Base-by-base conservation (phyloP, 2,797 vertebrate genomes). In the Argyrosomus regius region DNA sequence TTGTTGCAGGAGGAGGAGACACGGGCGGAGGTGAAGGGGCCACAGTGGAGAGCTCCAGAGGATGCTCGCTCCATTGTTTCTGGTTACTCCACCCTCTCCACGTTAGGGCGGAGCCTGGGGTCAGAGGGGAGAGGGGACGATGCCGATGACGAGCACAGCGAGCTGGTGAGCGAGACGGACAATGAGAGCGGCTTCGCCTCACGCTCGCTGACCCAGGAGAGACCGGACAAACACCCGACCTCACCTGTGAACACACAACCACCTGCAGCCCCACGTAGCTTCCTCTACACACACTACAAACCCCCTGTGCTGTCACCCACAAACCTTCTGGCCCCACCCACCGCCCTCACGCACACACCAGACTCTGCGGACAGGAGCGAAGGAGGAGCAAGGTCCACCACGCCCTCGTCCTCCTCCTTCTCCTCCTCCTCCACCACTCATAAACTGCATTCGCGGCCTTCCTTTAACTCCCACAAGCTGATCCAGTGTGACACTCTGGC, bases 401-500 rank as follows among this genome's bases (percentile, higher is more conserved):
- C 95, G 2, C 91, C 95, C 9, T 95, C 95, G 0, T 94, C 94
- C 39, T 94, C 94, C 66, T 95, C 94, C 67, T 92, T 88, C 84
- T 85, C 90, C 77, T 93, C 95, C 45, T 94, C 95, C 70, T 92
- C 93, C 58, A 84, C 94, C n/a, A 70, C 91, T 3, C 95, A 96
- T 69, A 91, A 89, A 7, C 91, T 94, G 26, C 93, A 95, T 79
- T 82, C 91, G 73, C 92, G 94, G 65, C 94, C 96, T 0, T 97
- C 97, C 50, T 99, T 99, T 92, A 98, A 93, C 90, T 99, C 98
- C 59, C 98, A 97, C 92, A 97, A 93, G 87, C 95, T 99, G 64
- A 98, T 99, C 84, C 97, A 98, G 88, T 97, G 98, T 6, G 98
- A 99, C 95, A 99, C 98, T 0, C 90, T 99, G 83, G 98, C 97